phyloP scores from a whole-genome alignment of 2,113 vertebrate genomes.

The Sylvia atricapilla region DNA sequence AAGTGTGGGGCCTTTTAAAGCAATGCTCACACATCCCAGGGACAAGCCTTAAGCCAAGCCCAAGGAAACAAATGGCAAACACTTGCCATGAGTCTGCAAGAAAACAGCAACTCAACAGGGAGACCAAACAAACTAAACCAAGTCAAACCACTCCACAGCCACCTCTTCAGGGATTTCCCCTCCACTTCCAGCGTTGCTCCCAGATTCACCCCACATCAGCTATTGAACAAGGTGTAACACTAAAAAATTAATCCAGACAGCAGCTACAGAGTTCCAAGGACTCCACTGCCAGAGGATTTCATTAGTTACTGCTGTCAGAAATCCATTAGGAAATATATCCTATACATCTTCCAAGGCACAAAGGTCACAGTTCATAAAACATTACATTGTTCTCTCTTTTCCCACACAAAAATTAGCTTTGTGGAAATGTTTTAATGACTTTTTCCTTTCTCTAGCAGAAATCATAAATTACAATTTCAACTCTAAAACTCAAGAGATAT shows the following conservation, averaged over 20 bases:
- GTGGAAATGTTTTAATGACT: not conserved
- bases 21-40: not conserved
- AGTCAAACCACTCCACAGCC: not conserved
- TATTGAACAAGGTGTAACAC: not conserved
- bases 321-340: not conserved
- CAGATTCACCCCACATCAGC: not conserved
- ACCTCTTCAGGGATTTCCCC: not conserved
- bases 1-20: not conserved
- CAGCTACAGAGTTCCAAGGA: not conserved
- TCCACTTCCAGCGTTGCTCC: fast-evolving
- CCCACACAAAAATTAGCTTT: not conserved
- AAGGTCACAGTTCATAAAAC: not conserved
- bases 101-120: not conserved
- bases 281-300: not conserved
- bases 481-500: not conserved
- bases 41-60: not conserved
- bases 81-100: not conserved
- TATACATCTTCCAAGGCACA: not conserved
- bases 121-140: not conserved
- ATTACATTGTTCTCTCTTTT: not conserved
- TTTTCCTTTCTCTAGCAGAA: not conserved
- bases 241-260: not conserved
- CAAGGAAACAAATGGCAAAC: not conserved
- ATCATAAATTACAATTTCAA: not conserved
- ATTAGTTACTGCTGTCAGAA: not conserved